phyloP scores from a whole-genome alignment of 2,113 vertebrate species.

The Callithrix jacchus region DNA sequence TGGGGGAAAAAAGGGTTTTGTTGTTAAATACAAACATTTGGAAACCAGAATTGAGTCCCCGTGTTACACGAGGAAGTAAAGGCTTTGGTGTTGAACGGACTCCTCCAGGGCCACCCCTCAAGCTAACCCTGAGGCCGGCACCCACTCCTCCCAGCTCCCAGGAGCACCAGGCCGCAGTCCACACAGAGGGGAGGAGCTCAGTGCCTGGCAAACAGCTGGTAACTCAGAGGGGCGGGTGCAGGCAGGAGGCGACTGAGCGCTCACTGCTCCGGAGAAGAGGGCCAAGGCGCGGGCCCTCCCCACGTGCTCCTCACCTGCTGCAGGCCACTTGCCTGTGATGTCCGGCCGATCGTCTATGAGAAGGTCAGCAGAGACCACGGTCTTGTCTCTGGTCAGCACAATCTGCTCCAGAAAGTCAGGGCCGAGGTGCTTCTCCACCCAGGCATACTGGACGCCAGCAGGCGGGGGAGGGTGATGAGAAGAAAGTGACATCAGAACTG shows the following conservation, averaged over 20 bases:
- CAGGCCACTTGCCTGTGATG: slow-evolving; percentile 86
- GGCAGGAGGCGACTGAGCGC: neutral
- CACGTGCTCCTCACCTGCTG: rapidly evolving
- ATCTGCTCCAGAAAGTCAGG: slow-evolving; percentile 92
- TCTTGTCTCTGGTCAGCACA: slow-evolving; percentile 96
- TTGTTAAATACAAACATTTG: neutral
- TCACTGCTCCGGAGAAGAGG: neutral
- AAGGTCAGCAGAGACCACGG: slow-evolving; percentile 91
- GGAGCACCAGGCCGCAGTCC: neutral
- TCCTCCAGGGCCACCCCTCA: neutral
- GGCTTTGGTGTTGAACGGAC: neutral
- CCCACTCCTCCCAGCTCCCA: neutral
- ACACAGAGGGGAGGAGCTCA: neutral
- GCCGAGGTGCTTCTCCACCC: slow-evolving; percentile 96
- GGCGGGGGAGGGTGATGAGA: neutral
- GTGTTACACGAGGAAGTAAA: neutral
- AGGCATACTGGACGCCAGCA: slow-evolving; percentile 89
- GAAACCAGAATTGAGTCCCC: neutral
- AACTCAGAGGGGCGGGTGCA: neutral
- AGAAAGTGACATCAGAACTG: neutral
- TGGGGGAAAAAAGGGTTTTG: neutral
- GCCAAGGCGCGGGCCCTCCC: too few relatives aligned
- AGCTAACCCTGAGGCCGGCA: neutral
- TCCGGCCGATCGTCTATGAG: slow-evolving; percentile 96
- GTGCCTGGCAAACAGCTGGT: neutral